Base-by-base conservation (phyloP, 2,113 vertebrate species). In the Lontra canadensis region DNA sequence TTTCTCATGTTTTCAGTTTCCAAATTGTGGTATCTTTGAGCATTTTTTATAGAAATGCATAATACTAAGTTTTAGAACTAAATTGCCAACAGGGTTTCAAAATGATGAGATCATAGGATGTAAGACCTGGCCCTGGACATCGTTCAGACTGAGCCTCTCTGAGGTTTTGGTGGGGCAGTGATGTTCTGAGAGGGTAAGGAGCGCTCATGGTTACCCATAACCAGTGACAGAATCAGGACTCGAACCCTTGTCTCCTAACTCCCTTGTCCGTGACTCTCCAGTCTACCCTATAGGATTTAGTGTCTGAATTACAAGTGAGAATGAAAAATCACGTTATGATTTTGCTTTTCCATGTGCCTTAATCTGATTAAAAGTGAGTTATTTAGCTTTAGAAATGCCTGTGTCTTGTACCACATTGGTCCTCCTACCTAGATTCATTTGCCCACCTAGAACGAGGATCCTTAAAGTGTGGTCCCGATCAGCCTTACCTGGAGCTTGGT, bases 261-360 rank as follows among this genome's bases (percentile, higher is more conserved):
- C 5, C 34, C 14, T 88, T 42, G 34, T 87, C 61, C 1, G 7
- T 44, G 65, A 52, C 9, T 85, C 18, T 47, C 29, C 67, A 42
- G 83, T 79, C 42, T 42, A 31, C 6, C 59, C 36, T 87, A 15
- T 90, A 73, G 47, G 87, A 81, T 74, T 78, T 47, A 90, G 63
- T 44, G 17, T 90, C 74, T 94, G 86, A 61, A 69, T 69, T 96
- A 91, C 52, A 88, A n/a, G 18, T 69, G 26, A 96, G 4, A 84
- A 82, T 34, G 42, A 17, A n/a, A 84, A 31, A 14, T 10, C 71
- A 71, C 14, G 39, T 1, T 61, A 55, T 59, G 29, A 29, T 55
- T 78, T 94, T 87, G 42, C 74, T 96, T 95, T 88, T 67, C 59
- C 3, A 0, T 81, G 18, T 65, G 20, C 20, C n/a, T 93, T 67